Evolutionary conservation across 1,140 invertebrate species (phyloP).

Genomic region (Drosophila trapezifrons): DNA sequence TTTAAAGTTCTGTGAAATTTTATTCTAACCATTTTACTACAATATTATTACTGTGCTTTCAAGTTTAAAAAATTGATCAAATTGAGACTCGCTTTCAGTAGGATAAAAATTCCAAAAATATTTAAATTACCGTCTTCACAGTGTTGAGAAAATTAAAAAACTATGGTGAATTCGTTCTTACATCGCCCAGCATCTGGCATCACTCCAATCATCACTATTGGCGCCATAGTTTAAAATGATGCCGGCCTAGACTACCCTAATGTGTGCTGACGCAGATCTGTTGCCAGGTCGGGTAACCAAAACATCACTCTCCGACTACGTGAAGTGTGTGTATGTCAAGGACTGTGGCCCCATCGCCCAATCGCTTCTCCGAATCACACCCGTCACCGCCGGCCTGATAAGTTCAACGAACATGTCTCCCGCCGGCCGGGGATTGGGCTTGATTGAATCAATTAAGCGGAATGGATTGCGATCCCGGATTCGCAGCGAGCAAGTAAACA

Average conservation of each 20-base stretch:
- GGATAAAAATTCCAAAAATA: too few relatives aligned
- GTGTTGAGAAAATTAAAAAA: too few relatives aligned
- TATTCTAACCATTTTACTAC: background rate
- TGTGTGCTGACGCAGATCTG: conserved; percentile 31
- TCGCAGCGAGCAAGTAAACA: conserved; percentile 34
- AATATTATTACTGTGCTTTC: too few relatives aligned
- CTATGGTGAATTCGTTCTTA: too few relatives aligned
- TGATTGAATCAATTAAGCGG: conserved; percentile 76
- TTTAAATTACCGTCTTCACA: too few relatives aligned
- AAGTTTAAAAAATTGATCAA: too few relatives aligned
- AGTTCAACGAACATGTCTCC: conserved; percentile 49
- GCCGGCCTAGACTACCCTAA: background rate
- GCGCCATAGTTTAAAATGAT: too few relatives aligned
- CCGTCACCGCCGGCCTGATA: conserved; percentile 61
- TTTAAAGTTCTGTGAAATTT: conserved; percentile 1
- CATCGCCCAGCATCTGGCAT: too few relatives aligned
- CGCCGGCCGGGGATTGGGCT: conserved; percentile 17
- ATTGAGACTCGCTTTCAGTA: too few relatives aligned
- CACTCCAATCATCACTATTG: too few relatives aligned
- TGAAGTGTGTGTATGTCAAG: conserved; percentile 60
- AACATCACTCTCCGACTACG: conserved; percentile 38
- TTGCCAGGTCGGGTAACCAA: conserved; percentile 50
- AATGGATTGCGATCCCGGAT: conserved; percentile 74
- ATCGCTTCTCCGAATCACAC: conserved; percentile 38
- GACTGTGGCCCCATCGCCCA: conserved; percentile 54